Conservation (phyloP, 2,797 vertebrate species). For the Amniataba percoides region DNA sequence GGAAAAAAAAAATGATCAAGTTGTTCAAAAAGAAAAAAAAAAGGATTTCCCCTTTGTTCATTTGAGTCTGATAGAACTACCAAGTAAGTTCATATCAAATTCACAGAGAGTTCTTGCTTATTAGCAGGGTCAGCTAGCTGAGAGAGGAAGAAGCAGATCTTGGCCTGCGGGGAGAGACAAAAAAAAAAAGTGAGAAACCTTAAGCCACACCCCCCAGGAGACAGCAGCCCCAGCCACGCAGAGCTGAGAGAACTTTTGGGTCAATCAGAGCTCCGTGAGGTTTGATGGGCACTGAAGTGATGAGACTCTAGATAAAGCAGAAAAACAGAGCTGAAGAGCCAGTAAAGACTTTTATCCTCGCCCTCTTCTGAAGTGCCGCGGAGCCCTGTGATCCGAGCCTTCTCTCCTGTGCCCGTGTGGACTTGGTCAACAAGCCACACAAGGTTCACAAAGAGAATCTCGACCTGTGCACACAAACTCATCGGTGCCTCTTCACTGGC, state of each 20-base stretch:
- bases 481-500: constrained; percentile 36
- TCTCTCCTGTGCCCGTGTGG: constrained; percentile 51
- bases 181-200: constrained; percentile 25
- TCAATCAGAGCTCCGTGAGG: constrained; percentile 52
- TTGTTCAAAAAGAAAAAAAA: constrained; percentile 37
- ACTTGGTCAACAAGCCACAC: constrained; percentile 60
- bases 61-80: constrained; percentile 70
- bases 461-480: constrained; percentile 43
- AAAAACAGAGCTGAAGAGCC: constrained; percentile 56
- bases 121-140: constrained; percentile 58
- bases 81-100: constrained; percentile 71
- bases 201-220: constrained; percentile 37
- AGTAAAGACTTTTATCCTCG: constrained; percentile 76
- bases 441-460: constrained; percentile 56
- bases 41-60: constrained; percentile 64
- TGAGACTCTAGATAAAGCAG: constrained; percentile 49
- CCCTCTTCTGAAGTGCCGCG: constrained; percentile 60
- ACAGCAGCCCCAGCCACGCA: constrained; percentile 22
- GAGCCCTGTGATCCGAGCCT: constrained; percentile 71
- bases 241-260: constrained; percentile 51
- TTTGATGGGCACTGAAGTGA: constrained; percentile 65
- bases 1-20: constrained; percentile 20
- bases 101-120: constrained; percentile 65
- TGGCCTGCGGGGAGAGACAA: constrained; percentile 51
- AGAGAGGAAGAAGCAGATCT: constrained; percentile 58